Evolutionary conservation across 2,797 vertebrate genomes (phyloP).

Genomic region (Epinephelus malabaricus): DNA sequence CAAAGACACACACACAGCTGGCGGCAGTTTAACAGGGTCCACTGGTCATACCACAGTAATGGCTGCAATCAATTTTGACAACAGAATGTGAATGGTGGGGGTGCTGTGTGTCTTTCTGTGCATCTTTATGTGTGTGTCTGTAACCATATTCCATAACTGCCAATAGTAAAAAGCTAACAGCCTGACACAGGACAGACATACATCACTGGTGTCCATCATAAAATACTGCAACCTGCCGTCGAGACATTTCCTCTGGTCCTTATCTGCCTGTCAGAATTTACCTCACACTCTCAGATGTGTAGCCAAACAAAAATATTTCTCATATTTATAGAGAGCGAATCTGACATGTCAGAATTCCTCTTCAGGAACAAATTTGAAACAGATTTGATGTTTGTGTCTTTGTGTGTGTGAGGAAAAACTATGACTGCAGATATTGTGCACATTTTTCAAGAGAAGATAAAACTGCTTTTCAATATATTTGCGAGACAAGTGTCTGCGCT

Average conservation of each 20-base stretch:
- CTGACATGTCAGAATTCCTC: not conserved
- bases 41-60: slow-evolving; percentile 37
- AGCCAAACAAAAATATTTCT: not conserved
- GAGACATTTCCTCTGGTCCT: slow-evolving; percentile 13
- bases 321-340: not conserved
- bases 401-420: no score
- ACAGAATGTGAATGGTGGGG: slow-evolving; percentile 9
- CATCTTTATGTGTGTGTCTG: not conserved
- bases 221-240: not conserved
- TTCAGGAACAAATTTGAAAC: not conserved
- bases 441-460: no score
- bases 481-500: no score
- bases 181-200: not conserved
- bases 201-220: not conserved
- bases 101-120: not conserved
- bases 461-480: no score
- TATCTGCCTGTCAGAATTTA: slow-evolving; percentile 5
- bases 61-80: slow-evolving; percentile 39
- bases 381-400: not conserved
- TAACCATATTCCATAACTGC: not conserved
- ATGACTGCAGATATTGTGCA: no score
- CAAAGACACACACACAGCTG: slow-evolving; percentile 12
- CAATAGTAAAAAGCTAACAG: not conserved
- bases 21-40: slow-evolving; percentile 32
- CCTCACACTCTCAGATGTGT: not conserved